A percentile compares a stretch with the other conserved stretches of the same genome.
These are phyloP conservation scores for Branchinecta sandiegonensis DNA, from an alignment of 2,888 invertebrate species.

Conservation along the genomic window DNA sequence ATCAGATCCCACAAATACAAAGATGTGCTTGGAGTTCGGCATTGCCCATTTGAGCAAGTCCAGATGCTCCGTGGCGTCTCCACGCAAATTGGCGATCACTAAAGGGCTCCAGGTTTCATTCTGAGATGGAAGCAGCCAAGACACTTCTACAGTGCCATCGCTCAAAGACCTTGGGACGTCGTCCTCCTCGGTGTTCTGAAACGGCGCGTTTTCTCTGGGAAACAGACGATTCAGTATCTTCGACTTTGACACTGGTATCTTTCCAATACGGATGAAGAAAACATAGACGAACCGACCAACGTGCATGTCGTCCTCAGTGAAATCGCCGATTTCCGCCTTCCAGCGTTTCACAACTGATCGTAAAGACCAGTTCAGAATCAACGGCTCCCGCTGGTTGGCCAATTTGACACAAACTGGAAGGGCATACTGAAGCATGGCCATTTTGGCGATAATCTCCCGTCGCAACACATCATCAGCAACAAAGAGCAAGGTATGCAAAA, in stretches of 20 bases:
- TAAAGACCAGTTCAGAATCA: background rate
- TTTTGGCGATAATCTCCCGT: background rate
- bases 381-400: background rate
- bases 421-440: slow-evolving; percentile 1
- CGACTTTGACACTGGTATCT: background rate
- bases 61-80: background rate
- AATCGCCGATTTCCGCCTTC: background rate
- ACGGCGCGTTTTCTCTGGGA: background rate
- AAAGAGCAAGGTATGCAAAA: background rate
- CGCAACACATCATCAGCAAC: slow-evolving; percentile 4
- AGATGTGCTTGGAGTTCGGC: background rate
- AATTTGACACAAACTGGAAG: background rate
- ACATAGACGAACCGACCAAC: background rate
- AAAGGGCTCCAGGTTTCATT: background rate
- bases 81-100: background rate
- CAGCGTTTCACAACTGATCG: background rate
- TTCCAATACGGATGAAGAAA: background rate
- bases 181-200: background rate
- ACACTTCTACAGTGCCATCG: background rate
- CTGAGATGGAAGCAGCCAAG: background rate
- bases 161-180: background rate
- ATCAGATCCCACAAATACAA: background rate
- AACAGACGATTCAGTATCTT: background rate
- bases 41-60: background rate
- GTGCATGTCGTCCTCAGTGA: background rate